Evolutionary conservation across 1,140 invertebrate genomes (phyloP).

Genomic region (Cardiocondyla obscurior): DNA sequence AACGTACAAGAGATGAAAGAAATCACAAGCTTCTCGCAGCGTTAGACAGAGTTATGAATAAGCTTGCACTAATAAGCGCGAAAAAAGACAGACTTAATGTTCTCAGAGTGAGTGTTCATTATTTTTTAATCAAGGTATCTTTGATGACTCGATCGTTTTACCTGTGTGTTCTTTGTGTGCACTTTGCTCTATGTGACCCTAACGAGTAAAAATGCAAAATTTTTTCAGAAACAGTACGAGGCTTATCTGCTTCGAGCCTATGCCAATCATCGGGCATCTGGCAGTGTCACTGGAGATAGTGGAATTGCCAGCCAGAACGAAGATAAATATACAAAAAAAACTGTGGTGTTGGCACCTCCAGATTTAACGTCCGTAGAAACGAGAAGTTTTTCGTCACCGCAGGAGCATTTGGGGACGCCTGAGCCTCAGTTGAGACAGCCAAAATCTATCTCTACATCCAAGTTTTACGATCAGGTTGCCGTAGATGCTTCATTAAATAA

Average conservation of each 20-base stretch:
- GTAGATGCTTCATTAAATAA: neutral
- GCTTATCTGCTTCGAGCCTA: conserved; percentile 71
- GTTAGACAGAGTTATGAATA: conserved; percentile 85
- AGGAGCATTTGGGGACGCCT: neutral
- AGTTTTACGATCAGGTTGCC: neutral
- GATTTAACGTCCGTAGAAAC: conserved; percentile 9
- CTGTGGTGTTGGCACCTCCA: neutral
- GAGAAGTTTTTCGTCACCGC: neutral
- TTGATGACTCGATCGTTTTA: neutral
- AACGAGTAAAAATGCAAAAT: neutral
- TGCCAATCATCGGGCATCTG: conserved; percentile 55
- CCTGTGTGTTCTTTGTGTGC: neutral
- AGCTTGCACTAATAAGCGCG: conserved; percentile 84
- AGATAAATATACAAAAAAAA: conserved; percentile 37
- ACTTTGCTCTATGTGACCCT: neutral
- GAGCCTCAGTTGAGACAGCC: neutral
- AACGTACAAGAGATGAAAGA: conserved; percentile 85
- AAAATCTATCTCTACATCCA: neutral
- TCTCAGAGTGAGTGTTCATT: conserved; percentile 82
- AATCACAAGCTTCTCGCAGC: conserved; percentile 85
- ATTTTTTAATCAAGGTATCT: neutral
- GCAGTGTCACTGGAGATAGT: conserved; percentile 70
- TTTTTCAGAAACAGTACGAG: conserved; percentile 81
- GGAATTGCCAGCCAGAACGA: conserved; percentile 74
- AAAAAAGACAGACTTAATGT: conserved; percentile 86